Evolutionary conservation across 1,140 invertebrate genomes (phyloP).

Genomic region (Lanistes nyassanus): DNA sequence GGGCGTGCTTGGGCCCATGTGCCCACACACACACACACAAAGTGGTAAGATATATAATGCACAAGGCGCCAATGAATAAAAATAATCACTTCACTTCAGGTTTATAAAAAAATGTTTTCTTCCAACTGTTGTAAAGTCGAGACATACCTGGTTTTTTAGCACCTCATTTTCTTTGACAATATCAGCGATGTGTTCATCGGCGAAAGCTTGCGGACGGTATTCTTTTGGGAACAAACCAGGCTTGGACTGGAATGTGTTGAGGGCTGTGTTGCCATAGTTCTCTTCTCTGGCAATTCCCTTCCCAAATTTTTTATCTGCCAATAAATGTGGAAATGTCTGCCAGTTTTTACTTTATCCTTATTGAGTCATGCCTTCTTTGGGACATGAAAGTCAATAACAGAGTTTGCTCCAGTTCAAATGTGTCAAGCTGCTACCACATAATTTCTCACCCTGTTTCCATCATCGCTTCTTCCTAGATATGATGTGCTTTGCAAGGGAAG

Average conservation of each 20-base stretch:
- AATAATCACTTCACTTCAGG: neutral
- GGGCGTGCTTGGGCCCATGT: too few relatives aligned
- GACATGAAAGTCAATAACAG: too few relatives aligned
- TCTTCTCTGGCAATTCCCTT: neutral
- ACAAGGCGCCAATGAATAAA: neutral
- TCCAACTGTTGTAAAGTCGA: neutral
- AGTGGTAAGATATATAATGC: neutral
- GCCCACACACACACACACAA: too few relatives aligned
- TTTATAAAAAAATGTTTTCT: neutral
- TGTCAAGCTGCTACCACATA: too few relatives aligned
- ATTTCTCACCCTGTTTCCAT: too few relatives aligned
- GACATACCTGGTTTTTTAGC: slow-evolving; percentile 52
- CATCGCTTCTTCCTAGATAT: too few relatives aligned
- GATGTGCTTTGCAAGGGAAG: too few relatives aligned
- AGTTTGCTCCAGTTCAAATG: too few relatives aligned
- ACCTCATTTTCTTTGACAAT: slow-evolving; percentile 58
- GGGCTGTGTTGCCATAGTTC: slow-evolving; percentile 11
- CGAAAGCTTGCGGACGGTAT: slow-evolving; percentile 42
- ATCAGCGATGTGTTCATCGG: slow-evolving; percentile 41
- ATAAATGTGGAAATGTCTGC: neutral
- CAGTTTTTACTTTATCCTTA: too few relatives aligned
- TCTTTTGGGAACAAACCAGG: slow-evolving; percentile 11
- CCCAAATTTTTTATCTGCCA: neutral
- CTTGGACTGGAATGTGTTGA: slow-evolving; percentile 15
- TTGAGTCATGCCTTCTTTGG: too few relatives aligned